Evolutionary conservation across 2,113 vertebrate species (phyloP).

Genomic region (Peucedramus taeniatus): DNA sequence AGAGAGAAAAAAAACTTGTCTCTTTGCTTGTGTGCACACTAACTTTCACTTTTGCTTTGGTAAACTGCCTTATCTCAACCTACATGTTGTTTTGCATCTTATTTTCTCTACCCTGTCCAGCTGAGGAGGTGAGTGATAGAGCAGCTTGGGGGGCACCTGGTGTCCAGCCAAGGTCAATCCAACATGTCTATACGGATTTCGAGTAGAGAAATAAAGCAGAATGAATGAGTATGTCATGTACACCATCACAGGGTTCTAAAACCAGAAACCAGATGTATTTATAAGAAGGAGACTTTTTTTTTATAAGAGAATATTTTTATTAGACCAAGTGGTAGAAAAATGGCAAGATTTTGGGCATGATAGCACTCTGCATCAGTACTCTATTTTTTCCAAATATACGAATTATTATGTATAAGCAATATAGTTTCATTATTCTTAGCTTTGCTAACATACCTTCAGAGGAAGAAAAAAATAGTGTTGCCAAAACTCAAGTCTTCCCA

Average conservation of each 20-base stretch:
- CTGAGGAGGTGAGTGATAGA: background rate
- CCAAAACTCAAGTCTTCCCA: background rate
- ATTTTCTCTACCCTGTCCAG: background rate
- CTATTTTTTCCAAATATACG: background rate
- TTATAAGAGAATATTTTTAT: background rate
- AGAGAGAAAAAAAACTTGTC: background rate
- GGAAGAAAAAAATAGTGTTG: background rate
- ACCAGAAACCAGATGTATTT: background rate
- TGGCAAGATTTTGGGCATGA: background rate
- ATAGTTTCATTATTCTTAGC: background rate
- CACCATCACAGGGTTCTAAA: background rate
- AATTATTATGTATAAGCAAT: background rate
- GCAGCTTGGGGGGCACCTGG: background rate
- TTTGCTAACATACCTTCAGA: background rate
- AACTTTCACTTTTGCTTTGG: background rate
- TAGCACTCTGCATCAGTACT: background rate
- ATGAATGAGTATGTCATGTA: background rate
- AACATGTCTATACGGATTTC: background rate
- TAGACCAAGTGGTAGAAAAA: background rate
- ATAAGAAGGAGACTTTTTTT: background rate
- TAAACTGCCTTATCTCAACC: background rate
- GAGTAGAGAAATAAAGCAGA: background rate
- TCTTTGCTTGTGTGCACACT: rapidly evolving
- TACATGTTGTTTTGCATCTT: rapidly evolving
- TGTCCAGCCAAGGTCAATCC: background rate